Percentiles rank a stretch among this genome's conserved stretches.
phyloP scores from a whole-genome alignment of 1,140 invertebrate genomes.

The Ptiloglossa arizonensis region DNA sequence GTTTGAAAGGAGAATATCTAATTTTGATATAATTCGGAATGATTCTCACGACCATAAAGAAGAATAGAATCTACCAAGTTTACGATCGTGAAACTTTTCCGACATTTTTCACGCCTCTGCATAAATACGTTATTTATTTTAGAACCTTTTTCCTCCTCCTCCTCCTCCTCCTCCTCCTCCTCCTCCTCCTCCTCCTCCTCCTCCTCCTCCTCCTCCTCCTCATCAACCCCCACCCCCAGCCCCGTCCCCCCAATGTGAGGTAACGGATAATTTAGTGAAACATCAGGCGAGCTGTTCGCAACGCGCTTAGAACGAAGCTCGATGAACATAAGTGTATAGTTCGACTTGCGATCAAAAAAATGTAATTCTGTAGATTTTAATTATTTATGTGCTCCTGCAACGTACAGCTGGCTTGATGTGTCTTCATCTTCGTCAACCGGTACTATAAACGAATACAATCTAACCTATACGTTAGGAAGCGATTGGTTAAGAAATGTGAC shows the following conservation, averaged over 20 bases:
- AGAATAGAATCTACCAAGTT: not conserved
- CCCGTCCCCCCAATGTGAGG: too few species aligned
- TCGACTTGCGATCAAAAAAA: not conserved
- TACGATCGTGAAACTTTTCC: not conserved
- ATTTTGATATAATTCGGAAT: not conserved
- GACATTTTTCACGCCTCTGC: not conserved
- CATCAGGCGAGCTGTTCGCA: conserved; percentile 1
- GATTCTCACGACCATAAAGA: not conserved
- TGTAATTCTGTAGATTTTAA: not conserved
- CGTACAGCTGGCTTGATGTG: conserved; percentile 13
- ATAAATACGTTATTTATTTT: conserved; percentile 7
- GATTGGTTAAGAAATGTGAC: not conserved
- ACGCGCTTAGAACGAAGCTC: not conserved
- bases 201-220: too few species aligned
- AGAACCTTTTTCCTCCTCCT: not conserved
- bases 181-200: too few species aligned
- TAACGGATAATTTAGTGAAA: not conserved
- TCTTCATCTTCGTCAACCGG: not conserved
- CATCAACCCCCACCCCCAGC: not conserved
- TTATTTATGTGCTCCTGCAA: not conserved
- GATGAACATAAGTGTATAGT: not conserved
- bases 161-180: too few species aligned
- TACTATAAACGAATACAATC: not conserved
- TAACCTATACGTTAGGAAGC: not conserved
- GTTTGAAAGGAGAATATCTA: too few species aligned